Evolutionary conservation across 2,797 vertebrate genomes (phyloP).

Genomic region (Streptopelia turtur): DNA sequence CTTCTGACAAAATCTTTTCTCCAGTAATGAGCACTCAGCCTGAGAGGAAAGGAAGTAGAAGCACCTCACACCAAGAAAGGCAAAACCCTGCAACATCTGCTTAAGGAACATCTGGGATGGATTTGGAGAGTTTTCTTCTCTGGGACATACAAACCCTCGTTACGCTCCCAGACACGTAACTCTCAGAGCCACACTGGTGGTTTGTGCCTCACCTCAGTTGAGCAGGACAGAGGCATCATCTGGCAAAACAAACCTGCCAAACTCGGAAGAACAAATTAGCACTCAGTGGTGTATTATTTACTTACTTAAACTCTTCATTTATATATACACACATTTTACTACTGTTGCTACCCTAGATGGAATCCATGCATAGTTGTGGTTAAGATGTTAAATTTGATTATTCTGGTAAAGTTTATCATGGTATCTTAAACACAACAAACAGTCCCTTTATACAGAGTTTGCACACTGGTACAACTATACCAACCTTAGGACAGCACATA

Average conservation of each 20-base stretch:
- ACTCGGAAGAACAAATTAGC: neutral
- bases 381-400: neutral
- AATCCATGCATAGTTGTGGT: neutral
- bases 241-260: neutral
- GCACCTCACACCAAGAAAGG: neutral
- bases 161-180: fast-evolving
- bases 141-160: neutral
- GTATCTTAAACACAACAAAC: neutral
- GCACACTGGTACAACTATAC: neutral
- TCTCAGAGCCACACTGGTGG: neutral
- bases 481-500: neutral
- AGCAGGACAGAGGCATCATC: neutral
- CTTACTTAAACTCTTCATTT: neutral
- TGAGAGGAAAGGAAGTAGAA: neutral
- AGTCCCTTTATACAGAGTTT: neutral
- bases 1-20: neutral
- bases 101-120: neutral
- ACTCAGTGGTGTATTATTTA: neutral
- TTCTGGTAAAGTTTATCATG: neutral
- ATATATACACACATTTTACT: neutral
- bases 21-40: neutral
- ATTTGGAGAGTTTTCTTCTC: neutral
- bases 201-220: neutral
- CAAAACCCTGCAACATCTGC: neutral
- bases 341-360: neutral